A percentile compares a stretch with the other conserved stretches of the same genome.
phyloP scores from a whole-genome alignment of 2,113 vertebrate species.

The Pandion haliaetus region DNA sequence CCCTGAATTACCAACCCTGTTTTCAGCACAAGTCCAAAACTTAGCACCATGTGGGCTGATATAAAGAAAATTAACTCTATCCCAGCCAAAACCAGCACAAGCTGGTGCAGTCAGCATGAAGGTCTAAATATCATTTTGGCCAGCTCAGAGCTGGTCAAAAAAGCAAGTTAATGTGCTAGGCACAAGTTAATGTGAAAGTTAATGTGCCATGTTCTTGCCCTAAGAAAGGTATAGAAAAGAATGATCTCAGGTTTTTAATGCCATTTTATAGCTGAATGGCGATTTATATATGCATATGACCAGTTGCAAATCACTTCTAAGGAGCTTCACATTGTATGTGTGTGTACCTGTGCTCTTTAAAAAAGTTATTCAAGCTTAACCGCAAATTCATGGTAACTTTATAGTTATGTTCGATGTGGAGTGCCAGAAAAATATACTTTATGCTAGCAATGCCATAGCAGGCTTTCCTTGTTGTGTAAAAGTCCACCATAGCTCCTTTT shows the following conservation, averaged over 20 bases:
- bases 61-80: too few species aligned
- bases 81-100: too few species aligned
- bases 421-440: background rate
- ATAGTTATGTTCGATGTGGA: background rate
- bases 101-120: background rate
- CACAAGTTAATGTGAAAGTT: background rate
- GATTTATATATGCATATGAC: background rate
- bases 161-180: background rate
- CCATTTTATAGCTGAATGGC: background rate
- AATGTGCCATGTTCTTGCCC: background rate
- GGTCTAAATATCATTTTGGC: background rate
- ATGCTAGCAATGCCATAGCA: background rate
- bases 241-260: background rate
- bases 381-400: background rate
- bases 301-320: background rate
- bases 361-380: background rate
- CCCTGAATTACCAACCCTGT: too few species aligned
- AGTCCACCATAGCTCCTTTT: background rate
- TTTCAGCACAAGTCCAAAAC: too few species aligned
- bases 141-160: background rate
- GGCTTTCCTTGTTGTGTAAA: background rate
- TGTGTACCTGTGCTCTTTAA: background rate
- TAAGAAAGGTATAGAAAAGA: background rate
- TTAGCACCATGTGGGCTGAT: too few species aligned
- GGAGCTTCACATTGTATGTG: background rate